Conservation (phyloP, 2,797 vertebrate species). For the Cyclura pinguis region DNA sequence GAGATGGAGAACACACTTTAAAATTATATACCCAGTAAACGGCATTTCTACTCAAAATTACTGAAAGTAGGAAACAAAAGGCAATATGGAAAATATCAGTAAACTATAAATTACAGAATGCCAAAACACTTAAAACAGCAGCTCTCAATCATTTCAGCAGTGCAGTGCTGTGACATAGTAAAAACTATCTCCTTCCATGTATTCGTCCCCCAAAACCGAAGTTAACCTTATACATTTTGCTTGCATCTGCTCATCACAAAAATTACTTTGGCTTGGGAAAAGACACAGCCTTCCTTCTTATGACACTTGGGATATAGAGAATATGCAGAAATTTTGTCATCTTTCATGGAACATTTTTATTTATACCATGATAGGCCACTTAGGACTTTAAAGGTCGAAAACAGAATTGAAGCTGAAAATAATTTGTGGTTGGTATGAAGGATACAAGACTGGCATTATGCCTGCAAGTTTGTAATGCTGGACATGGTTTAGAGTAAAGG, state of each 20-base stretch:
- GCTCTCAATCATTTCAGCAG: not conserved
- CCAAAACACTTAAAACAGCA: not conserved
- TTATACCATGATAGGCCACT: not conserved
- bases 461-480: not conserved
- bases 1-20: not conserved
- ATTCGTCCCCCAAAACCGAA: no score
- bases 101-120: not conserved
- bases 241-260: no score
- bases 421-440: not conserved
- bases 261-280: no score
- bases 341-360: not conserved
- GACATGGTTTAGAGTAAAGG: no score
- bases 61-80: not conserved
- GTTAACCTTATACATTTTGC: no score
- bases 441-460: not conserved
- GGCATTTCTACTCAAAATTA: constrained; percentile 4
- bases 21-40: not conserved
- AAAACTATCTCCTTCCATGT: no score
- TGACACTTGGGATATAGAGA: no score
- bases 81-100: not conserved
- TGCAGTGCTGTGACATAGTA: no score
- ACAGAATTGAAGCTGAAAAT: not conserved
- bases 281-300: no score
- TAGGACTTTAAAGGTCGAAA: not conserved
- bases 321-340: no score